Evolutionary conservation across 1,140 invertebrate genomes (phyloP), one percentile per base, ranked within the genome.

Genomic region (Zaprionus taronus): DNA sequence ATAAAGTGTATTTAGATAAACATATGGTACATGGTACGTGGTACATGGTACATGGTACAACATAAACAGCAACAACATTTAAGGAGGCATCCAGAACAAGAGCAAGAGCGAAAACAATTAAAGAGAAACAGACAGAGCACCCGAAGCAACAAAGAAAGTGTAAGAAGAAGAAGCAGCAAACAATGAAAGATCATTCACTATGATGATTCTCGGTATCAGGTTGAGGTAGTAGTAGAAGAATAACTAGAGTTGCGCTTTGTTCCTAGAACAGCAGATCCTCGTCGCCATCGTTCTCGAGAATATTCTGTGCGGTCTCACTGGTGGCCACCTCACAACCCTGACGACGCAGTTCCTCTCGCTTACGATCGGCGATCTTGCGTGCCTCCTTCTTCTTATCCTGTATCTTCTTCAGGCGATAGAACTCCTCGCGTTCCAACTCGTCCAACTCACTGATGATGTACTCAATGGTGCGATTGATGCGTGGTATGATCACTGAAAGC

Each of bases 381-480:
- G 94, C 93, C 81, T 96, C 95, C 76, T 95, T 95, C 92, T 95
- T 95, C 91, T 95, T 95, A 72, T 95, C 94, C 83, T 93, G 91
- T 24, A 93, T 87, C 55, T 92, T 99, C 94, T 99, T 99, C 82
- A 99, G 94, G 68, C 98, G 96, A 93, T 99, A 99, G 94, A 99
- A 99, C 92, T 99, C 99, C 94, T 99, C 99, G 94, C 99, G 95
- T 94, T 99, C 99, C 82, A 99, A 94, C 93, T 99, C 99, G 93
- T 99, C 99, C 79, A 99, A 93, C 93, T 99, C 99, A 9, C 99
- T 98, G 84, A 99, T 98, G 80, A 99, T 99, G 93, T 99, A 99
- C 4, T 96, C 95, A 74, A 99, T 94, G 12, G 99, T 99, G 80
- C 97, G 96, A 93, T 99, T 99, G 93, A 99, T 98, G 83, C 98